phyloP scores from a whole-genome alignment of 2,888 invertebrate genomes.

The Synanthedon andrenaeformis region DNA sequence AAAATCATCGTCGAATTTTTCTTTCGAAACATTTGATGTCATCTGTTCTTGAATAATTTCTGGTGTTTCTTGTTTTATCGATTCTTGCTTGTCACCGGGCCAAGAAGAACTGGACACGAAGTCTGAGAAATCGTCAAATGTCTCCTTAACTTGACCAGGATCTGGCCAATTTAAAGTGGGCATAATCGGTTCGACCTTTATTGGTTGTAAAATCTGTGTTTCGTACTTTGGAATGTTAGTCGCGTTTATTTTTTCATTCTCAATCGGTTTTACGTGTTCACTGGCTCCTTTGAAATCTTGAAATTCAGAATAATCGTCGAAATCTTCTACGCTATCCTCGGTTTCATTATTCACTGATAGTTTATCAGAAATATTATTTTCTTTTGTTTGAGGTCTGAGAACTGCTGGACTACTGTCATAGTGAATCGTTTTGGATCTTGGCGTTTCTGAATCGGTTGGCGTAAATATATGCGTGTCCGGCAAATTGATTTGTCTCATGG shows the following conservation, averaged over 20 bases:
- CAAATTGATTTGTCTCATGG: slow-evolving; percentile 55
- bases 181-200: slow-evolving; percentile 48
- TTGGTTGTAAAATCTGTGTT: slow-evolving; percentile 51
- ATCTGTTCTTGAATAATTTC: not conserved
- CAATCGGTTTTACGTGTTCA: slow-evolving; percentile 8
- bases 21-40: slow-evolving; percentile 7
- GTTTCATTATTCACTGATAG: slow-evolving; percentile 8
- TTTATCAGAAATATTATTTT: slow-evolving; percentile 6
- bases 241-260: not conserved
- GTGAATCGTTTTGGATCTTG: slow-evolving; percentile 63
- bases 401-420: slow-evolving; percentile 40
- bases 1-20: slow-evolving; percentile 47
- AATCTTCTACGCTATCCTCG: slow-evolving; percentile 22
- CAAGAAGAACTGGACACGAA: slow-evolving; percentile 39
- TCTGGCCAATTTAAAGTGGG: slow-evolving; percentile 65
- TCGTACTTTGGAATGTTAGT: slow-evolving; percentile 15
- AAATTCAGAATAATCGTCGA: slow-evolving; percentile 55
- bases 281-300: slow-evolving; percentile 45
- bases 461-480: slow-evolving; percentile 67
- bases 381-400: slow-evolving; percentile 31
- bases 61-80: not conserved
- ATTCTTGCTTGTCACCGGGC: slow-evolving; percentile 18
- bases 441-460: slow-evolving; percentile 63
- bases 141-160: slow-evolving; percentile 59
- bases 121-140: slow-evolving; percentile 57